Base-by-base conservation (phyloP, 2,888 invertebrate genomes). In the Clivina fossor region DNA sequence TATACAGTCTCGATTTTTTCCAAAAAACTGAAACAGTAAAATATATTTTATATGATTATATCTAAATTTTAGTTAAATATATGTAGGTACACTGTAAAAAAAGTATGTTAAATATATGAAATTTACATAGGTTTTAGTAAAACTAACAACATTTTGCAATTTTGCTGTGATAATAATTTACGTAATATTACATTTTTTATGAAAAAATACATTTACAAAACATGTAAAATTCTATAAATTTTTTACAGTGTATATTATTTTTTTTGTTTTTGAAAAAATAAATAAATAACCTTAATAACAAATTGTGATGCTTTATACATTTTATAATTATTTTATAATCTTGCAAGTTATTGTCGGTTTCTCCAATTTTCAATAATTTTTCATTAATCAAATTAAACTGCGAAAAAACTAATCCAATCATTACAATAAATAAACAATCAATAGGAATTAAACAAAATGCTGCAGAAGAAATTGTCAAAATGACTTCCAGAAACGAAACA, bases 371-470 rank as follows among this genome's bases (percentile, higher is more conserved):
- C 15, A 33, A 2, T n/a, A 47, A 18, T 13, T 33, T 47, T 20
- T n/a, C 18, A 32, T 47, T 47, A 5, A 47, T 15, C n/a, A 47
- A 20, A 11, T 32, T 47, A 35, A 48, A 37, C 37, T 48, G 48
- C 9, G 37, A 35, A 16, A 37, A 48, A 9, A 48, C 48, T 15
- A 48, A 35, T 8, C 48, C 48, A 35, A 37, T 48, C 48, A 48
- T 48, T 19, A 37, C 37, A 24, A 48, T 37, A 35, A 48, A 48
- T 22, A 48, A 9, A 7, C 24, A 35, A 48, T 48, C 48, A 11
- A 37, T 22, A 9, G 48, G 37, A 26, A 48, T 37, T n/a, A 48
- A 16, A 35, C 24, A 35, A 37, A 37, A 48, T 13, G 37, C 13
- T 9, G 24, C 48, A 3, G 35, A 37, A n/a, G 24, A 16, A 8